Evolutionary conservation across 2,113 vertebrate genomes (phyloP).

Genomic region (Xiphophorus couchianus): DNA sequence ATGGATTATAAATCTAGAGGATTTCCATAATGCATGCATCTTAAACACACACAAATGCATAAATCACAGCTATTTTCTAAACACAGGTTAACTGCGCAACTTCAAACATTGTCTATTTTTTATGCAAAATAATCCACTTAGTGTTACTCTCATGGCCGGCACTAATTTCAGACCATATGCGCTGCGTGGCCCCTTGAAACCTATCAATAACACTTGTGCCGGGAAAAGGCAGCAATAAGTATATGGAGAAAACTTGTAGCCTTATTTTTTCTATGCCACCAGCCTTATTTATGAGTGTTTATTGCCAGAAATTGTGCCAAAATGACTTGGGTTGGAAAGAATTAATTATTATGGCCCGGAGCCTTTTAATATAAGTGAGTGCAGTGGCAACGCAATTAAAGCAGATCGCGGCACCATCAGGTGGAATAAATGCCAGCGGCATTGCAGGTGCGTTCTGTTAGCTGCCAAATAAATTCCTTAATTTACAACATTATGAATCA

Average conservation of each 20-base stretch:
- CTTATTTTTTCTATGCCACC: slow-evolving; percentile 87
- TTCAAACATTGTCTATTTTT: slow-evolving; percentile 93
- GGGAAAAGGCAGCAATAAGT: slow-evolving; percentile 85
- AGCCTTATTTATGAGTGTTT: slow-evolving; percentile 96
- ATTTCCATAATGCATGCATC: slow-evolving; percentile 99
- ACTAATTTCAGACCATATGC: slow-evolving; percentile 81
- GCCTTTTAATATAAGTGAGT: slow-evolving; percentile 99
- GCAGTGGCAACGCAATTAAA: slow-evolving; percentile 95
- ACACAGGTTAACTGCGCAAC: slow-evolving; percentile 98
- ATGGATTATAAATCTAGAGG: slow-evolving; percentile 99
- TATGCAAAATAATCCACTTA: slow-evolving; percentile 99
- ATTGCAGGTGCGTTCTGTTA: slow-evolving; percentile 88
- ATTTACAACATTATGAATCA: slow-evolving; percentile 99
- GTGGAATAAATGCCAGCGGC: slow-evolving; percentile 88
- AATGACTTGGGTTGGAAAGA: slow-evolving; percentile 94
- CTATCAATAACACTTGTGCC: slow-evolving; percentile 91
- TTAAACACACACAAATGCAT: slow-evolving; percentile 90
- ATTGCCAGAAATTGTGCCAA: slow-evolving; percentile 99
- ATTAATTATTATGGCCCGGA: slow-evolving; percentile 92
- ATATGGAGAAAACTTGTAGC: slow-evolving; percentile 85
- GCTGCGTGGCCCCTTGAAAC: slow-evolving; percentile 83
- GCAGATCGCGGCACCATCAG: slow-evolving; percentile 90
- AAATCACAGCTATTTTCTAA: slow-evolving; percentile 99
- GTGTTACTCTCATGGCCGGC: slow-evolving; percentile 83
- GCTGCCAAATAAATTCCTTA: slow-evolving; percentile 96